These are phyloP conservation scores for Polymixis flavicincta DNA, from an alignment of 2,888 invertebrate species.

Conservation along the genomic window DNA sequence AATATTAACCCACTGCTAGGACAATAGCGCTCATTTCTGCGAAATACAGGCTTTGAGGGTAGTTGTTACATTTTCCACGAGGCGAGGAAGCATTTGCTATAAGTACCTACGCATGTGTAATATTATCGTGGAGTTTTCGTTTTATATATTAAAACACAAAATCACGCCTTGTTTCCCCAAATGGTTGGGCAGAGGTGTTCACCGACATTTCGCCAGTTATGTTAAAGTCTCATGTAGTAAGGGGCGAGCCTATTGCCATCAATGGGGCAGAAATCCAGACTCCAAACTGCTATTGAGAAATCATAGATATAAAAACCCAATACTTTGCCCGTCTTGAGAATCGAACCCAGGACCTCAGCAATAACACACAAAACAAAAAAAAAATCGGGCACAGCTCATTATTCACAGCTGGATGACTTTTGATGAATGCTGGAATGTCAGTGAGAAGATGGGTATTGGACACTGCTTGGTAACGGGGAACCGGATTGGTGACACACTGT, in stretches of 20 bases:
- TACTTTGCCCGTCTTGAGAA: too few species aligned
- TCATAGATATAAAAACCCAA: too few species aligned
- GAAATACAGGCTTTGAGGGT: constrained; percentile 38
- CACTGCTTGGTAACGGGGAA: not conserved
- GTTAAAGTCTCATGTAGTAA: too few species aligned
- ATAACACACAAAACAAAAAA: too few species aligned
- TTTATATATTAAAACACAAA: not conserved
- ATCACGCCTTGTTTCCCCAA: too few species aligned
- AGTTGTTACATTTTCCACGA: constrained; percentile 17
- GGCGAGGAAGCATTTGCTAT: not conserved
- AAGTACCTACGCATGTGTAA: not conserved
- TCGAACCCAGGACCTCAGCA: too few species aligned
- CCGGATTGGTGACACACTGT: not conserved
- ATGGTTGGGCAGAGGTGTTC: too few species aligned
- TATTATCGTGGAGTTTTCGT: not conserved
- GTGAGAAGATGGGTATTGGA: not conserved
- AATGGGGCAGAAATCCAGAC: too few species aligned
- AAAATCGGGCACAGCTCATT: not conserved
- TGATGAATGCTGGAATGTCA: not conserved
- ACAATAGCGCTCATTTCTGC: constrained; percentile 28
- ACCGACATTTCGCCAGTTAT: too few species aligned
- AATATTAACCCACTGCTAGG: constrained; percentile 51
- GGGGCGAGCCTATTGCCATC: too few species aligned
- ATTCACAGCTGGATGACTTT: too few species aligned
- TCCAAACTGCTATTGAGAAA: too few species aligned